These are phyloP conservation scores for Rissa tridactyla DNA, from an alignment of 2,113 vertebrate genomes.

Conservation along the genomic window DNA sequence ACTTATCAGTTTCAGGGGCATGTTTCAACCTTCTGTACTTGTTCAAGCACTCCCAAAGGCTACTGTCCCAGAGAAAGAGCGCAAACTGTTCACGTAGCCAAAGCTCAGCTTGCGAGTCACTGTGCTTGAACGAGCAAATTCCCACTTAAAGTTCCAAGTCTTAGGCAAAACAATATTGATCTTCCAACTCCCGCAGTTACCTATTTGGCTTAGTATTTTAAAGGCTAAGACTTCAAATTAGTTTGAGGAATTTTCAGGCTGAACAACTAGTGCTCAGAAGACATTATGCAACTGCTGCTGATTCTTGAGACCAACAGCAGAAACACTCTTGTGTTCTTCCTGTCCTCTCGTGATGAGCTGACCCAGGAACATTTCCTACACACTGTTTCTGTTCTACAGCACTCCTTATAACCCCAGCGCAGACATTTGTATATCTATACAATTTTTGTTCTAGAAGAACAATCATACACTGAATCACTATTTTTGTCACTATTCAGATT, in stretches of 20 bases:
- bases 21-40: background rate
- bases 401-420: background rate
- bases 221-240: background rate
- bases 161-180: background rate
- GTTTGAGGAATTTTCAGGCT: background rate
- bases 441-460: background rate
- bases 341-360: background rate
- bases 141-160: background rate
- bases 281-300: background rate
- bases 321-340: background rate
- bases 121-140: background rate
- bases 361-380: background rate
- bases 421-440: background rate
- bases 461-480: background rate
- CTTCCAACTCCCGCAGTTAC: background rate
- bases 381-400: background rate
- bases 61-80: background rate
- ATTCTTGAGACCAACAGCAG: background rate
- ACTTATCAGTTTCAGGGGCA: background rate
- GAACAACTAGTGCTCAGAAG: background rate
- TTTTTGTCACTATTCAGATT: background rate
- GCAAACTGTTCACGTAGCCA: background rate
- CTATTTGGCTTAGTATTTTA: background rate
- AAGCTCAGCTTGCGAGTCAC: background rate
- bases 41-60: background rate